Conservation (phyloP, 2,113 vertebrate species). For the Psettodes erumei region DNA sequence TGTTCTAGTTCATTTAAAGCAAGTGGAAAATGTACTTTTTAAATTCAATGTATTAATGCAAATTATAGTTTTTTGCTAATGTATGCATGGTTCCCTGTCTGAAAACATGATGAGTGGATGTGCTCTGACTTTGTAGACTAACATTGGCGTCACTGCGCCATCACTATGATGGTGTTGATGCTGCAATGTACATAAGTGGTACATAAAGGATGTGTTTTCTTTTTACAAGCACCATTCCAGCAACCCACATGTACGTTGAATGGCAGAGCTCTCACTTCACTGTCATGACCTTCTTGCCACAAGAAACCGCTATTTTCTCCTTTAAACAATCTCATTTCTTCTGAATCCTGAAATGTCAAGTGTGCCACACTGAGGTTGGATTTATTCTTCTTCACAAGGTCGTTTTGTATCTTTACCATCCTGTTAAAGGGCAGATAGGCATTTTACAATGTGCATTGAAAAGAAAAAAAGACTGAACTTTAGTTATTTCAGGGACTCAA, state of each 20-base stretch:
- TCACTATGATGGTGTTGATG: background rate
- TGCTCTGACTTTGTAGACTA: background rate
- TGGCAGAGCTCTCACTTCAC: background rate
- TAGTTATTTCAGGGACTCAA: conserved; percentile 9
- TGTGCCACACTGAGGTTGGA: too few relatives aligned
- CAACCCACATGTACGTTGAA: too few relatives aligned
- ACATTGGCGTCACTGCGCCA: background rate
- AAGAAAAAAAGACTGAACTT: background rate
- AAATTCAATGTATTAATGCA: conserved; percentile 5
- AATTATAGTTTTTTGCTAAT: conserved; percentile 8
- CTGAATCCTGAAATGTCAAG: too few relatives aligned
- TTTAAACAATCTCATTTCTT: background rate
- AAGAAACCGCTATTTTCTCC: background rate
- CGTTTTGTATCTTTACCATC: conserved; percentile 23
- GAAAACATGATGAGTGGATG: background rate
- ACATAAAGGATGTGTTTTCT: background rate
- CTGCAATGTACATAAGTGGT: background rate
- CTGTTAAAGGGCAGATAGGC: conserved; percentile 38
- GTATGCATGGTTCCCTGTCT: background rate
- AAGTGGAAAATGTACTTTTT: conserved; percentile 11
- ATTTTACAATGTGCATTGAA: background rate
- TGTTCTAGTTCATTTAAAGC: conserved; percentile 25
- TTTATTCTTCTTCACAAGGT: conserved; percentile 9
- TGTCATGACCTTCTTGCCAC: background rate
- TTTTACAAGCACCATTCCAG: background rate